Conservation (phyloP, 1,140 invertebrate genomes). For the Drosophila baimaii region DNA sequence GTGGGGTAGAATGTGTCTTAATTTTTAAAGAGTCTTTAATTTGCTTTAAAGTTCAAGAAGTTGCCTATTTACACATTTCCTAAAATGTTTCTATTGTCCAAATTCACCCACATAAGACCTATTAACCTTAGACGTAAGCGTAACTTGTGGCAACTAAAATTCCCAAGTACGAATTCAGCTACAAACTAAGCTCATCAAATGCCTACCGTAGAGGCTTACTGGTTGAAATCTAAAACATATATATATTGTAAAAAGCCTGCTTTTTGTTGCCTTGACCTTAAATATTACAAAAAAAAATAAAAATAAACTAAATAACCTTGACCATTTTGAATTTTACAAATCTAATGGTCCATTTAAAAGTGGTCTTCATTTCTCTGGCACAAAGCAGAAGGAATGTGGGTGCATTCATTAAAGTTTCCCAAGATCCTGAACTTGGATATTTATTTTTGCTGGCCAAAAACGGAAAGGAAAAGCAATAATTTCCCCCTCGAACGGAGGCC, state of each 20-base stretch:
- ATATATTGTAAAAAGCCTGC: neutral
- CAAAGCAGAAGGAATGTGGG: conserved; percentile 10
- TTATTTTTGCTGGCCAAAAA: conserved; percentile 28
- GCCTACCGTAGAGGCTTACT: too few species aligned
- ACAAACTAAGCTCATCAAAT: too few species aligned
- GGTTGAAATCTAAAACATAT: too few species aligned
- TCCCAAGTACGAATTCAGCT: too few species aligned
- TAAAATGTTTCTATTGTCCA: too few species aligned
- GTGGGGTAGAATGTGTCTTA: neutral
- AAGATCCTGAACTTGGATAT: conserved; percentile 31
- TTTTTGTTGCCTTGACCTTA: neutral
- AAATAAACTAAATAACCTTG: neutral
- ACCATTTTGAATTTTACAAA: neutral
- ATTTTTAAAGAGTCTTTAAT: neutral
- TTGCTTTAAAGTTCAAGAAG: neutral
- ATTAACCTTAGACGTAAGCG: too few species aligned
- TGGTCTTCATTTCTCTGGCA: conserved; percentile 5
- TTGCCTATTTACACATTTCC: neutral
- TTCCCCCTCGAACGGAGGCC: conserved; percentile 27
- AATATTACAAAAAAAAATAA: too few species aligned
- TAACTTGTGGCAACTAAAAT: too few species aligned
- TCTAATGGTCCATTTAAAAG: conserved; percentile 4
- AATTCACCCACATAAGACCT: too few species aligned
- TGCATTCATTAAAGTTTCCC: conserved; percentile 39
- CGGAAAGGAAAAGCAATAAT: conserved; percentile 33